Conservation (phyloP, 1,140 invertebrate genomes). For the Drosophila hydei region DNA sequence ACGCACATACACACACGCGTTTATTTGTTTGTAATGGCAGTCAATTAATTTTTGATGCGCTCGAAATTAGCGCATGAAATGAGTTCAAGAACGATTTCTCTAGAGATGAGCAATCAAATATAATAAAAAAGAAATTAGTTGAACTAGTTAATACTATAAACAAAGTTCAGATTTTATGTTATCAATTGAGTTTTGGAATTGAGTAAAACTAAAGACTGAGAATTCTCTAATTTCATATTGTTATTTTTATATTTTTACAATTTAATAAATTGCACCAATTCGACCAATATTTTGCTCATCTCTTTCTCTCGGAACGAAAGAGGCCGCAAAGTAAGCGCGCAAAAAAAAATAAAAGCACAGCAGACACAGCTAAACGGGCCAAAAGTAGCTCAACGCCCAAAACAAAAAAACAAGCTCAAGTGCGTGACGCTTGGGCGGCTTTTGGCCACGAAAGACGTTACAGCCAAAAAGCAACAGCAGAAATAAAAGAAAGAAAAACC, state of each 20-base stretch:
- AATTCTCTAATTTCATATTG: not conserved
- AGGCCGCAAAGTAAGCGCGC: conserved; percentile 43
- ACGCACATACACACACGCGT: conserved; percentile 1
- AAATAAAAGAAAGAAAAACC: too few species aligned
- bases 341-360: conserved; percentile 23
- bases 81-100: conserved; percentile 31
- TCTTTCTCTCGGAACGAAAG: conserved; percentile 33
- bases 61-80: conserved; percentile 47
- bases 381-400: conserved; percentile 55
- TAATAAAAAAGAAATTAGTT: not conserved
- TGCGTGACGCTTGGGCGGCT: conserved; percentile 40
- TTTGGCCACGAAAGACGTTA: conserved; percentile 31
- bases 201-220: too few species aligned
- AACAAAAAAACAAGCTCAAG: conserved; percentile 39
- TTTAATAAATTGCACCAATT: conserved; percentile 1
- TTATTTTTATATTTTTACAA: not conserved
- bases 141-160: too few species aligned
- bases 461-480: conserved; percentile 9
- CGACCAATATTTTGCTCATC: conserved; percentile 31
- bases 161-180: too few species aligned
- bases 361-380: conserved; percentile 47
- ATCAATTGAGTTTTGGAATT: too few species aligned
- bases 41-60: conserved; percentile 57
- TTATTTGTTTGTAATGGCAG: conserved; percentile 11
- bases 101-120: conserved; percentile 29